Percentiles rank a stretch among this genome's conserved stretches.
phyloP scores from a whole-genome alignment of 2,888 invertebrate species.

The Leucoma salicis region DNA sequence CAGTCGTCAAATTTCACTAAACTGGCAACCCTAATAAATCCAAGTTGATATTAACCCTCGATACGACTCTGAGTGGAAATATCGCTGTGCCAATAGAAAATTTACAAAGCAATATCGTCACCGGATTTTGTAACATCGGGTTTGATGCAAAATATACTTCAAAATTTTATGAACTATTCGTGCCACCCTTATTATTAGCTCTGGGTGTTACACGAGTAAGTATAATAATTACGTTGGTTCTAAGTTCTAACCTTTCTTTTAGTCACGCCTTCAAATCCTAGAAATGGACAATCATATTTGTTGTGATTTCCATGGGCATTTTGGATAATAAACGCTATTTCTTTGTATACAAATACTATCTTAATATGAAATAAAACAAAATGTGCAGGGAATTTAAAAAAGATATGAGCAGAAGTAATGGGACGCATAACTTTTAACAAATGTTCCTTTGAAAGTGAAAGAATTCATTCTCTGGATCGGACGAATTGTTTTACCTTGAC shows the following conservation, averaged over 20 bases:
- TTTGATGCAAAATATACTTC: too few relatives aligned
- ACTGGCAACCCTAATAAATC: background rate
- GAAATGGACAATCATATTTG: too few relatives aligned
- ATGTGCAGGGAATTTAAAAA: background rate
- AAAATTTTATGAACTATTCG: too few relatives aligned
- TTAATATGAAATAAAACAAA: background rate
- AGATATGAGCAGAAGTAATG: background rate
- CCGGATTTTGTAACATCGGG: background rate
- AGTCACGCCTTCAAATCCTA: too few relatives aligned
- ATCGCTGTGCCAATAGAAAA: background rate
- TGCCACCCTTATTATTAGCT: too few relatives aligned
- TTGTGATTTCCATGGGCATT: too few relatives aligned
- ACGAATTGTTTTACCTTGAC: conserved; percentile 48
- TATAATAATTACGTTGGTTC: too few relatives aligned
- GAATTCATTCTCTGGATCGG: conserved; percentile 35
- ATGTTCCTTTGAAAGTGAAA: conserved; percentile 41
- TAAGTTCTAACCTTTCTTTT: too few relatives aligned
- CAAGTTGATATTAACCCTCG: background rate
- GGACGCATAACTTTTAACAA: conserved; percentile 24
- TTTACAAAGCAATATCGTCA: background rate
- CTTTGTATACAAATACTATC: background rate
- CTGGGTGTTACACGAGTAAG: too few relatives aligned
- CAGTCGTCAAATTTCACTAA: too few relatives aligned
- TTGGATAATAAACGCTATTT: too few relatives aligned
- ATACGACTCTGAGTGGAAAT: background rate